Percentiles rank a stretch among this genome's conserved stretches.
Evolutionary conservation across 2,888 invertebrate species (phyloP).

Genomic region (Cheilosia soror): DNA sequence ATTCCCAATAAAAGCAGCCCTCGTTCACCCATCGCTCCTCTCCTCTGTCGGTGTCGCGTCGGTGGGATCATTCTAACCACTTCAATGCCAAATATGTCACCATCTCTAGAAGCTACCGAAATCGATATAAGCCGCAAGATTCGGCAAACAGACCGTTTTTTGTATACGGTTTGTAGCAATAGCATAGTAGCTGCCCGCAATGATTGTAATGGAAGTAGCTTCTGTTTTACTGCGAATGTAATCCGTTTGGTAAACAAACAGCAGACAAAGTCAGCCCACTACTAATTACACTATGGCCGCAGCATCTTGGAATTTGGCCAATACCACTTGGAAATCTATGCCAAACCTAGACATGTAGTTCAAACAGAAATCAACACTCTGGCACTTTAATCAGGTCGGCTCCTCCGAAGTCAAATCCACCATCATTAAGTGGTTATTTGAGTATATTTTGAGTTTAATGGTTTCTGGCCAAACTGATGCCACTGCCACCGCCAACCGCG

Average conservation of each 20-base stretch:
- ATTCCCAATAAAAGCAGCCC: constrained; percentile 26
- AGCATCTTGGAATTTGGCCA: constrained; percentile 51
- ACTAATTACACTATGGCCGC: constrained; percentile 46
- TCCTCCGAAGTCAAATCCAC: constrained; percentile 41
- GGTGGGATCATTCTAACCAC: constrained; percentile 8
- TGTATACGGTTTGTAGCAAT: constrained; percentile 5
- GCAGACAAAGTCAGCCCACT: constrained; percentile 46
- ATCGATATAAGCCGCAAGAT: constrained; percentile 51
- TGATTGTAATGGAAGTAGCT: constrained; percentile 46
- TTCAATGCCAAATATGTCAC: constrained; percentile 36
- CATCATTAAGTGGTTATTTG: constrained; percentile 69
- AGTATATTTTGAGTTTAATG: constrained; percentile 61
- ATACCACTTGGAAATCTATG: constrained; percentile 40
- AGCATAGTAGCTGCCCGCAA: constrained; percentile 8
- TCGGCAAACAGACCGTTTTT: constrained; percentile 38
- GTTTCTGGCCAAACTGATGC: constrained; percentile 43
- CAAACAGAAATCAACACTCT: constrained; percentile 26
- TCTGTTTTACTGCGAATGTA: constrained; percentile 62
- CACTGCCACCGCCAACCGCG: constrained; percentile 33
- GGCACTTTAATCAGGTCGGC: constrained; percentile 56
- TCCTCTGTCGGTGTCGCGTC: not conserved
- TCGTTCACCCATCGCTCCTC: not conserved
- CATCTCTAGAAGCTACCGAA: constrained; percentile 18
- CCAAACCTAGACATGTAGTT: constrained; percentile 20
- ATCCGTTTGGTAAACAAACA: constrained; percentile 59